Base-by-base conservation (phyloP, 2,113 vertebrate genomes). In the Calidris pygmaea region DNA sequence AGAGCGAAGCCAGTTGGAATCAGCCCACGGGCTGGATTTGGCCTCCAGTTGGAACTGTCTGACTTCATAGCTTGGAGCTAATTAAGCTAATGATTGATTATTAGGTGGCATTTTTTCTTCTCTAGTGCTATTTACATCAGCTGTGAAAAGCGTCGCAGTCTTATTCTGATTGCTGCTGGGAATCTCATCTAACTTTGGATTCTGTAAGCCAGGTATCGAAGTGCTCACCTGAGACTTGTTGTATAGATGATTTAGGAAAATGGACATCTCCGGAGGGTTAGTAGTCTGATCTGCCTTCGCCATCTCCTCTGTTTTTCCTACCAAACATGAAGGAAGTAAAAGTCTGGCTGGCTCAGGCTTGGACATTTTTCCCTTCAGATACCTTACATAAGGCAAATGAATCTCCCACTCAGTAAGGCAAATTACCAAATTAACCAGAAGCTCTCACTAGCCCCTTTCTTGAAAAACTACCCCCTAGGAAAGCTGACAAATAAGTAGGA, bases 61-160 rank as follows among this genome's bases (percentile, higher is more conserved):
- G 85, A 93, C 65, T 90, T 84, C 52, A 67, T 84, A 82, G 30
- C 84, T 92, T 86, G 65, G n/a, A 96, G 70, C 52, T 68, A 84
- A 91, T 92, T 84, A 84, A 89, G 58, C 21, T 80, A 66, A 87
- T 65, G 79, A 93, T 79, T 72, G 87, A 93, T 86, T 90, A 72
- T 66, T 80, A 14, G 2, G 29, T 52, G 56, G 50, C 7, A 5
- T 23, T 35, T 82, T 67, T 65, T 32, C 50, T 30, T 19, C 62
- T 53, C 37, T 35, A 81, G 55, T 63, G 39, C 27, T 34, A 32
- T 86, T 90, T 90, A 71, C 63, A 43, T 81, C 3, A 58, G 32
- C 56, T 59, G 34, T 35, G 43, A 68, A 85, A 93, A 90, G 12
- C 13, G 1, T 17, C 43, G 29, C 15, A 32, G 35, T 30, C 87